These are phyloP conservation scores for Stratiomys singularior DNA, from an alignment of 2,888 invertebrate species.

Conservation along the genomic window DNA sequence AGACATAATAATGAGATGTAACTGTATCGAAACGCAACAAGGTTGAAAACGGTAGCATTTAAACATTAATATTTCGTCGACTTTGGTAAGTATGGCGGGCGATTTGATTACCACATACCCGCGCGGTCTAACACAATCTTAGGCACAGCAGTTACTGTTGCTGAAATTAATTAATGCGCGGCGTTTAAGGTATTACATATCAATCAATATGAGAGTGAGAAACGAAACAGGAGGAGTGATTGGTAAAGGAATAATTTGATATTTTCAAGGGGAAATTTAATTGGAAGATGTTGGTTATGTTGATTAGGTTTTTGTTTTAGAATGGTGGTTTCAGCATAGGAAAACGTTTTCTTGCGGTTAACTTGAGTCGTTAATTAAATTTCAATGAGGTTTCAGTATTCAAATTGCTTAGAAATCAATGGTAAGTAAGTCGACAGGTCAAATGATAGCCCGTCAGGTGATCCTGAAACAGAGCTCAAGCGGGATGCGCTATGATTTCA, in stretches of 20 bases:
- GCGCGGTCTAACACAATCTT: too few species aligned
- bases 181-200: conserved; percentile 2
- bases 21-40: conserved; percentile 34
- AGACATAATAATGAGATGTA: conserved; percentile 9
- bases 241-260: not conserved
- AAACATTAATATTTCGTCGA: conserved; percentile 17
- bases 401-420: too few species aligned
- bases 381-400: too few species aligned
- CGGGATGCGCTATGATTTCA: too few species aligned
- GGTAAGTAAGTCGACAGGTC: too few species aligned
- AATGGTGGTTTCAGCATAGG: too few species aligned
- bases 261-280: not conserved
- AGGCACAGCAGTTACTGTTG: not conserved
- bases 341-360: too few species aligned
- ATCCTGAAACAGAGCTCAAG: too few species aligned
- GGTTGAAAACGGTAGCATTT: conserved; percentile 29
- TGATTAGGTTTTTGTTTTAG: not conserved
- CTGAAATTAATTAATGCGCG: conserved; percentile 1
- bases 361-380: too few species aligned
- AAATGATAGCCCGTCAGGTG: too few species aligned
- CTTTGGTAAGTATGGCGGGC: not conserved
- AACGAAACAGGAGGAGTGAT: not conserved
- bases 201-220: conserved; percentile 1
- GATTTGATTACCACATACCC: conserved; percentile 26
- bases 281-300: conserved; percentile 19